Evolutionary conservation across 2,113 vertebrate species (phyloP).

Genomic region (Orientallactaga bullata): DNA sequence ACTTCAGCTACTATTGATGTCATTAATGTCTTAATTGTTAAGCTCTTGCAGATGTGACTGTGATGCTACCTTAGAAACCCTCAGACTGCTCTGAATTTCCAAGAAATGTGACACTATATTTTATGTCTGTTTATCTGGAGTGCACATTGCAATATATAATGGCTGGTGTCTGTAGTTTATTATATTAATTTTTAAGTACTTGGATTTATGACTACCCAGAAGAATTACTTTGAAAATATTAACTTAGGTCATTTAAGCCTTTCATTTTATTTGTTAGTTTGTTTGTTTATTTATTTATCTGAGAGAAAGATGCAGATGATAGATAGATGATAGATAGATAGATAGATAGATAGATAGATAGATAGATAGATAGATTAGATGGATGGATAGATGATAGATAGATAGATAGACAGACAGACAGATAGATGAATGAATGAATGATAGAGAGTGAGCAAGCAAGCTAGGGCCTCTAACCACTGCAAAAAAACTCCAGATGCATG

Average conservation of each 20-base stretch:
- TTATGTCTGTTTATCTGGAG: neutral
- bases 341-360: neutral
- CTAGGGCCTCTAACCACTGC: neutral
- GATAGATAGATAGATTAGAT: too few relatives aligned
- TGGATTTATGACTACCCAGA: neutral
- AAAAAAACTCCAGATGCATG: too few relatives aligned
- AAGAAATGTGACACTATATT: neutral
- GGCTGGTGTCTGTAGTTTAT: neutral
- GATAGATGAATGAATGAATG: too few relatives aligned
- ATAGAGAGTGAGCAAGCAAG: neutral
- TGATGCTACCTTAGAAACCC: neutral
- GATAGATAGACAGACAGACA: too few relatives aligned
- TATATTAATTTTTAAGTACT: neutral
- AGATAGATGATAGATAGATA: too few relatives aligned
- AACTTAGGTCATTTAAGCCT: neutral
- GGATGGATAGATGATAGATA: too few relatives aligned
- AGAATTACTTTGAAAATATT: slow-evolving; percentile 41
- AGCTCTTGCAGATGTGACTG: neutral
- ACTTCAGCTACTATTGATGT: neutral
- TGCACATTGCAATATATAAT: neutral
- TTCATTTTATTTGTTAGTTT: too few relatives aligned
- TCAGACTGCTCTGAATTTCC: neutral
- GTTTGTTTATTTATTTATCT: neutral
- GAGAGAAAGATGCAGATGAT: too few relatives aligned
- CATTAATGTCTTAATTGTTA: neutral